Conservation (phyloP, 2,113 vertebrate genomes). For the Drymodes brunneopygia region DNA sequence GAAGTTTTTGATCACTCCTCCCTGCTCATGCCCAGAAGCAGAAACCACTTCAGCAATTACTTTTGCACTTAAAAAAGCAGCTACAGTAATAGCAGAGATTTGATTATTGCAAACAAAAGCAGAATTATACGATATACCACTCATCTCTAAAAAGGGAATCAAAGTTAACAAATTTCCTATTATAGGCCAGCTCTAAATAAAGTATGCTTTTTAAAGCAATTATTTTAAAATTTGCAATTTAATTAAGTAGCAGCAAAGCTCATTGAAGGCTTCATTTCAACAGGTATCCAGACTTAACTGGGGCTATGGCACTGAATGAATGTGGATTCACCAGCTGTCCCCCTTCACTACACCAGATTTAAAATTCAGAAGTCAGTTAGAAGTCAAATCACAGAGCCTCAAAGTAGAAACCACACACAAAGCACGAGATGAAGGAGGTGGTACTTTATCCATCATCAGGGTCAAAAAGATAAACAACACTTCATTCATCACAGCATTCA, state of each 20-base stretch:
- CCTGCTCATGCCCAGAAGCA: background rate
- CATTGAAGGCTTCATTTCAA: background rate
- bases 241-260: background rate
- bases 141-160: background rate
- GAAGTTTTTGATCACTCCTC: background rate
- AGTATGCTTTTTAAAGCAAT: background rate
- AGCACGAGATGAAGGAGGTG: conserved; percentile 11
- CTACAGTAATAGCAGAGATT: background rate
- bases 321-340: rapidly evolving
- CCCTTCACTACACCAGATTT: background rate
- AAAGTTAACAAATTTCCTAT: background rate
- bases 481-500: conserved; percentile 38
- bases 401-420: conserved; percentile 37
- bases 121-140: background rate
- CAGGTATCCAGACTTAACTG: background rate
- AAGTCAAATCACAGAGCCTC: background rate
- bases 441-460: conserved; percentile 1
- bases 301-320: rapidly evolving
- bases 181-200: background rate
- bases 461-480: conserved; percentile 44
- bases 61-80: background rate
- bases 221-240: background rate
- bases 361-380: conserved; percentile 1
- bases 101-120: background rate
- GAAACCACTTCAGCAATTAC: background rate